Evolutionary conservation across 2,888 invertebrate genomes (phyloP), one percentile per base, ranked within the genome.

Genomic region (Galerucella nymphaeae): DNA sequence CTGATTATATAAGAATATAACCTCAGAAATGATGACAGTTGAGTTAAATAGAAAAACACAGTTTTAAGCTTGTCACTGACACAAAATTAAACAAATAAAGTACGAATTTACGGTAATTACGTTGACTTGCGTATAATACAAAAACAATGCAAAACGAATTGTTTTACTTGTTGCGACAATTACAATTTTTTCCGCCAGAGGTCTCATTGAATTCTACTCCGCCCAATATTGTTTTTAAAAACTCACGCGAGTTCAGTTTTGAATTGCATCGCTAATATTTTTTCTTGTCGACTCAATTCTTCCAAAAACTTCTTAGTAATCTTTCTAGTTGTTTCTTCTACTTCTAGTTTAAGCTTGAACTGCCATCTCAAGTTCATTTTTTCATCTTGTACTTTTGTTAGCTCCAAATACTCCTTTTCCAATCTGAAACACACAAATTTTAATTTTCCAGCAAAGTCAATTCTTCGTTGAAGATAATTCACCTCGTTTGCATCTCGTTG

Each of bases 261-360:
- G 67, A 83, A 84, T 61, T 80, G 78, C 41, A 73, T 73, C 2
- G 77, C 73, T 57, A 85, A 53, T 20, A 81, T 72, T 16, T 78
- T 71, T 57, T 85, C 83, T 75, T 86, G 85, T 20, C 78, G 74
- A 42, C 83, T 66, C 71, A 84, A 85, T 66, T 82, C 77, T 58
- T 72, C 75, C 0, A 83, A 83, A 70, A 86, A 73, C 53, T 74
- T 75, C 30, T 63, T 63, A 3, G 70, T 70, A 13, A 70, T 55
- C 6, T 42, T 48, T 30, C 77, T 69, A 6, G 83, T 82, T 1
- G 83, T 81, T 55, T 80, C 79, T 13, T 78, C 68, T 11, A 84
- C 80, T 48, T 83, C 84, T 20, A 71, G 50, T 45, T 82, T 78
- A 3, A 85, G 63, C 74, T 78, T 80, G 2, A 75, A 53, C 63